These are phyloP conservation scores for Proisotoma minuta DNA, from an alignment of 2,888 invertebrate genomes.

Conservation along the genomic window DNA sequence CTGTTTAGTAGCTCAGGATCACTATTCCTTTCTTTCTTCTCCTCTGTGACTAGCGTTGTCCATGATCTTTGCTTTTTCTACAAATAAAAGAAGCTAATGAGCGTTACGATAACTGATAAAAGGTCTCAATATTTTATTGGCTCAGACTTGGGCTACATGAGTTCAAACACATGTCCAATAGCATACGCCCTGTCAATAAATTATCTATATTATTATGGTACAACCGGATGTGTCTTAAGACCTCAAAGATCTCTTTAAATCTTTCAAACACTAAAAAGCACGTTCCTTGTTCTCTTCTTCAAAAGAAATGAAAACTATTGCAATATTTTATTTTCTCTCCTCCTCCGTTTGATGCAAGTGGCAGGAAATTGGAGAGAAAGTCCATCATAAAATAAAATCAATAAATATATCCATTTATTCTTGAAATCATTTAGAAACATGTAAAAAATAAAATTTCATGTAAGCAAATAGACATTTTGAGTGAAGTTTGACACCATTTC, in stretches of 20 bases:
- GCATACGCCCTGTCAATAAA: conserved; percentile 10
- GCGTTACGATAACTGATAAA: conserved; percentile 11
- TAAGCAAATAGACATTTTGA: too few relatives aligned
- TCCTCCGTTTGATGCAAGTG: too few relatives aligned
- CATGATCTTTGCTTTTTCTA: background rate
- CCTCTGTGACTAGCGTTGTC: background rate
- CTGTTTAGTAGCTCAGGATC: conserved; percentile 4
- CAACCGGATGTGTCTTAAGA: conserved; percentile 1
- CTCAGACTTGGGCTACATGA: conserved; percentile 5
- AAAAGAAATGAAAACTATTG: background rate
- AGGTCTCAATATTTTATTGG: conserved; percentile 14
- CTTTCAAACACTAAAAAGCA: background rate
- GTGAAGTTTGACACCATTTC: too few relatives aligned
- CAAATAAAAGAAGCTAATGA: conserved; percentile 10
- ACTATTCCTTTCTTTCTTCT: background rate
- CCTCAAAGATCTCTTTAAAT: conserved; percentile 4
- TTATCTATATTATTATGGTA: conserved; percentile 7
- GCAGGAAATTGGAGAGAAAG: too few relatives aligned
- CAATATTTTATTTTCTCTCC: background rate
- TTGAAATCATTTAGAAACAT: too few relatives aligned
- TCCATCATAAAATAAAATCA: too few relatives aligned
- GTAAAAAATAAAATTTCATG: too few relatives aligned
- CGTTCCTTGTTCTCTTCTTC: background rate
- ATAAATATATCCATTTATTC: too few relatives aligned
- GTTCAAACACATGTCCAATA: conserved; percentile 9